Evolutionary conservation across 30 jellyfish, hydroid and myxozoan species (phyloP).

Genomic region (Hydractinia symbiolongicarpus): DNA sequence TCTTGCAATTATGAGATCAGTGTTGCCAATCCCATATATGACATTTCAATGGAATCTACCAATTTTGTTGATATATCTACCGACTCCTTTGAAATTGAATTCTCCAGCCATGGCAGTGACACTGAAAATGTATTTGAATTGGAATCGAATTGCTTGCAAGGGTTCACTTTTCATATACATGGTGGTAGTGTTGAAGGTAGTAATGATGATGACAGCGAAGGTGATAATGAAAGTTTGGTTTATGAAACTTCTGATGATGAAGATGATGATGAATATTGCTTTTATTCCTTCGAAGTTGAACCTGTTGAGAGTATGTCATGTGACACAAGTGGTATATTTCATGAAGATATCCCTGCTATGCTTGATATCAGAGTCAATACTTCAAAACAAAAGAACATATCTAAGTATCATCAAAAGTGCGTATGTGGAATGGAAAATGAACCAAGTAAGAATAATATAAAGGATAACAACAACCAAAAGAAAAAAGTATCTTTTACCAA

Average conservation of each 20-base stretch:
- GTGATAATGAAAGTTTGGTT: constrained; percentile 1
- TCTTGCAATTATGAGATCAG: not conserved
- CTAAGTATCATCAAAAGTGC: not conserved
- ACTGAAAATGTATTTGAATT: too few relatives aligned
- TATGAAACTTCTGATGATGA: constrained; percentile 23
- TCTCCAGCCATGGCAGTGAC: not conserved
- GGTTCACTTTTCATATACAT: too few relatives aligned
- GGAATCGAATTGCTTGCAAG: too few relatives aligned
- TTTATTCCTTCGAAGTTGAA: not conserved
- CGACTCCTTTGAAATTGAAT: constrained; percentile 10
- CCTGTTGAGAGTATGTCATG: not conserved
- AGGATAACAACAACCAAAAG: not conserved
- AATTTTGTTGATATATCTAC: not conserved
- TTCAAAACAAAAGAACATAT: not conserved
- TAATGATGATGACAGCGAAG: not conserved
- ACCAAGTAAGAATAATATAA: not conserved
- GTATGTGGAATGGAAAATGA: not conserved
- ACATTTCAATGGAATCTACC: not conserved
- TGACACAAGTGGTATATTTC: too few relatives aligned
- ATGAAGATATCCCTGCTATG: too few relatives aligned
- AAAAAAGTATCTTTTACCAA: constrained; percentile 16
- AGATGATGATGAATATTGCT: constrained; percentile 6
- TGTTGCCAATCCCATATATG: constrained; percentile 4
- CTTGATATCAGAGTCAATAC: not conserved
- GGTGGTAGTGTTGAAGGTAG: not conserved